phyloP scores from a whole-genome alignment of 2,797 vertebrate species.

The Lepilemur septentrionalis region DNA sequence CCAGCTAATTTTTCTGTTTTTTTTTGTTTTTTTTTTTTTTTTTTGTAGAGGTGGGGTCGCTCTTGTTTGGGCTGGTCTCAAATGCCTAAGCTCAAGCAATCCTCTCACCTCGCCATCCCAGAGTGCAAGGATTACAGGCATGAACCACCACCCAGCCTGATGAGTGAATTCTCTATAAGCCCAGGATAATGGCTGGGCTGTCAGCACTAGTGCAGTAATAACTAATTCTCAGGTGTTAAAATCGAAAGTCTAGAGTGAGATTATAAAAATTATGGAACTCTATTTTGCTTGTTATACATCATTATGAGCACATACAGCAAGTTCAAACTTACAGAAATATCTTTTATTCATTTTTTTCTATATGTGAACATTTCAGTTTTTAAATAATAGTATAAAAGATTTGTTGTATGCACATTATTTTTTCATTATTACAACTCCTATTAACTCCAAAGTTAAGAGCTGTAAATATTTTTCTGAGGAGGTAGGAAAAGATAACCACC shows the following conservation, averaged over 20 bases:
- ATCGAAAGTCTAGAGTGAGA: background rate
- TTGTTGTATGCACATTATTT: background rate
- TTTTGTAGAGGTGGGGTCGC: no score
- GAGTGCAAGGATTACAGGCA: no score
- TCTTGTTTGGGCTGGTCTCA: no score
- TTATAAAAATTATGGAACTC: background rate
- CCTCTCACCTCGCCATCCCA: no score
- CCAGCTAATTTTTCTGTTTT: no score
- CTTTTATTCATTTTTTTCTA: background rate
- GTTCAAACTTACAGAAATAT: conserved; percentile 25
- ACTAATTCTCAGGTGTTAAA: background rate
- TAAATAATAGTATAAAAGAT: background rate
- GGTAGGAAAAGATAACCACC: background rate
- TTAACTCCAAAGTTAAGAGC: conserved; percentile 19
- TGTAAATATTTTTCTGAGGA: background rate
- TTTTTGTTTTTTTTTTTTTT: no score
- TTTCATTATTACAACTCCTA: background rate
- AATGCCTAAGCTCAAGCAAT: no score
- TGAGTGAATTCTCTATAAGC: background rate
- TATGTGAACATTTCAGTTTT: background rate
- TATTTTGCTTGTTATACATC: background rate
- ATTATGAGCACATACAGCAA: background rate
- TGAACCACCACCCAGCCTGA: background rate
- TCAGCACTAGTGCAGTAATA: background rate
- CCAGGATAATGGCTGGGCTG: background rate